Base-by-base conservation (phyloP, 2,888 invertebrate species). In the Aspidiotus rigidus region DNA sequence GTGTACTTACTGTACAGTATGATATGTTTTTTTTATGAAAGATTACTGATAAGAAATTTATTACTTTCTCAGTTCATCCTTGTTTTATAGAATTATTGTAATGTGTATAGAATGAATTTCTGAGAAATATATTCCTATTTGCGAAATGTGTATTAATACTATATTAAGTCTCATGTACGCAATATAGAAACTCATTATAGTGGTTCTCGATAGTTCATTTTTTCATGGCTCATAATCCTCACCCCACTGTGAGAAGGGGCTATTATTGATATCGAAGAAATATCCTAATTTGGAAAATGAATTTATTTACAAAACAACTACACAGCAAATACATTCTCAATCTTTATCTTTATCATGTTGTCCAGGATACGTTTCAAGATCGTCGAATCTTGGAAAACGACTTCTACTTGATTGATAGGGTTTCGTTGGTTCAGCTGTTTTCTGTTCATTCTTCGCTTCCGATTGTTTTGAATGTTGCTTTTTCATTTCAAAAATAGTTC, bases 401-500 rank as follows among this genome's bases (percentile, higher is more conserved):
- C 49, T 49, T 13, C 6, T 49, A 6, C 1, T 2, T 13, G 10
- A 11, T 3, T 49, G n/a, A n/a, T 49, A 28, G 13, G 59, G 2
- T 10, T 17, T 11, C 9, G 17, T 39, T 39, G 16, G 10, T 11
- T 16, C 39, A 1, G 17, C n/a, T 10, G 17, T 28, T 59, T 59
- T 39, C 13, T 59, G 17, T 6, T 28, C 39, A 10, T 28, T 13
- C 28, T 39, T 59, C 13, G 16, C 59, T 28, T 59, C 28, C 39
- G 39, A 44, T 62, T 69, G 42, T 8, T 15, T 82, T 1, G 91
- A 90, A 80, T 91, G 92, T 57, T 82, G 78, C 75, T 88, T 86
- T 74, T 90, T 92, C 77, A 84, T 77, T 74, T 86, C 78, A 77
- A 89, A 87, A 55, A 90, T 80, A 15, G 86, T 84, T 57, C 86